Evolutionary conservation across 2,888 invertebrate species (phyloP).

Genomic region (Cylindroiulus punctatus): DNA sequence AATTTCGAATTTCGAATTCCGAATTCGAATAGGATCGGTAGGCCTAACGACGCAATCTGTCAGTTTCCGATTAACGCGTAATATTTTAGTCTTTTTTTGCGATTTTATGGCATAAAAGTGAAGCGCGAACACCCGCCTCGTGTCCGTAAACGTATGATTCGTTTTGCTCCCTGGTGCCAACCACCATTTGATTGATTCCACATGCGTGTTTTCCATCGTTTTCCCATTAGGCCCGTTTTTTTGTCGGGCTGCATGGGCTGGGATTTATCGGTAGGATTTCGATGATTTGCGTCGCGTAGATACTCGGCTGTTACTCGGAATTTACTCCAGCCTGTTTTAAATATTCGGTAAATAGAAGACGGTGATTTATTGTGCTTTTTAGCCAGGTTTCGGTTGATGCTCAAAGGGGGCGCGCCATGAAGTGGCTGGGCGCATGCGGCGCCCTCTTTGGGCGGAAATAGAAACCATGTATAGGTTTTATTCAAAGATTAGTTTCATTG

Average conservation of each 20-base stretch:
- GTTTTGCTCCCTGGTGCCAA: constrained; percentile 11
- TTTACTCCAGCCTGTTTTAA: background rate
- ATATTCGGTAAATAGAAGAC: too few relatives aligned
- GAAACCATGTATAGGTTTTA: too few relatives aligned
- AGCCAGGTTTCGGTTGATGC: too few relatives aligned
- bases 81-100: background rate
- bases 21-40: background rate
- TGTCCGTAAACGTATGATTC: constrained; percentile 29
- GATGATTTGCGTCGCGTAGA: background rate
- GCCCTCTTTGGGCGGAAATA: too few relatives aligned
- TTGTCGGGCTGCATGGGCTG: background rate
- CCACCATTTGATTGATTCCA: constrained; percentile 43
- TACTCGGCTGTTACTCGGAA: background rate
- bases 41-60: background rate
- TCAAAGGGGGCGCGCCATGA: too few relatives aligned
- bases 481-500: too few relatives aligned
- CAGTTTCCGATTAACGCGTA: too few relatives aligned
- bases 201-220: background rate
- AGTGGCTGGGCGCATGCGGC: too few relatives aligned
- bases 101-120: background rate
- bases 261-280: constrained; percentile 9
- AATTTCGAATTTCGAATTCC: background rate
- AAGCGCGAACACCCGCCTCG: background rate
- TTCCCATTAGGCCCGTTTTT: constrained; percentile 2
- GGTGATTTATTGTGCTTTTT: too few relatives aligned